These are phyloP conservation scores for Sarcophaga bullata DNA, from an alignment of 1,140 invertebrate genomes.

Conservation along the genomic window DNA sequence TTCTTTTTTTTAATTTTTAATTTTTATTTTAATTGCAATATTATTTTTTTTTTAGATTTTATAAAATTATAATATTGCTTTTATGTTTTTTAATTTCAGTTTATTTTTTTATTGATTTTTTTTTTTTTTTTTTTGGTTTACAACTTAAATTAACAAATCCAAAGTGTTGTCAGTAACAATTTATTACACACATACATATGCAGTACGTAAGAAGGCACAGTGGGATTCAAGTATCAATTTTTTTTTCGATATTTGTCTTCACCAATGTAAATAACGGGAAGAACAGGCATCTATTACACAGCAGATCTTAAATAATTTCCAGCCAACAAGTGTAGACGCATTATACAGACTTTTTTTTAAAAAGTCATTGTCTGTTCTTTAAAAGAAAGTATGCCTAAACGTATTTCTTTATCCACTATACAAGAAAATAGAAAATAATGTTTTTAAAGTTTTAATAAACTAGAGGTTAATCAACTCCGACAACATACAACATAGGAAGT, in stretches of 20 bases:
- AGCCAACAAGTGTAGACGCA: too few relatives aligned
- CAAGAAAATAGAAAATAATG: too few relatives aligned
- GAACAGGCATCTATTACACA: background rate
- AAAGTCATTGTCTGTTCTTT: too few relatives aligned
- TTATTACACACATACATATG: background rate
- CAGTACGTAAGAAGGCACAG: background rate
- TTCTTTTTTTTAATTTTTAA: slow-evolving; percentile 29
- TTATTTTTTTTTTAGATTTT: slow-evolving; percentile 19
- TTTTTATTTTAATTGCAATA: background rate
- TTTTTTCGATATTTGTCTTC: too few relatives aligned
- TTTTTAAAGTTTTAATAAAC: too few relatives aligned
- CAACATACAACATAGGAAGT: too few relatives aligned
- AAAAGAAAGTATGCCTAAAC: too few relatives aligned
- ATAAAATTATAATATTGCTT: background rate
- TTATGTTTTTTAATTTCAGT: too few relatives aligned
- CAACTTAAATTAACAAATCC: slow-evolving; percentile 9
- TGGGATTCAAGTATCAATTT: background rate
- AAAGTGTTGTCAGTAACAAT: slow-evolving; percentile 10
- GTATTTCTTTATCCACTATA: too few relatives aligned
- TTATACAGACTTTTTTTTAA: too few relatives aligned
- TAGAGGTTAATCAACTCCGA: too few relatives aligned
- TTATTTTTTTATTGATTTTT: background rate
- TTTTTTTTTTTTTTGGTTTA: background rate
- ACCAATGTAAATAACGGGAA: background rate
- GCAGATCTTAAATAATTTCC: too few relatives aligned